Evolutionary conservation across 2,888 invertebrate genomes (phyloP), one percentile per base, ranked within the genome.

Genomic region (Achlya flavicornis): DNA sequence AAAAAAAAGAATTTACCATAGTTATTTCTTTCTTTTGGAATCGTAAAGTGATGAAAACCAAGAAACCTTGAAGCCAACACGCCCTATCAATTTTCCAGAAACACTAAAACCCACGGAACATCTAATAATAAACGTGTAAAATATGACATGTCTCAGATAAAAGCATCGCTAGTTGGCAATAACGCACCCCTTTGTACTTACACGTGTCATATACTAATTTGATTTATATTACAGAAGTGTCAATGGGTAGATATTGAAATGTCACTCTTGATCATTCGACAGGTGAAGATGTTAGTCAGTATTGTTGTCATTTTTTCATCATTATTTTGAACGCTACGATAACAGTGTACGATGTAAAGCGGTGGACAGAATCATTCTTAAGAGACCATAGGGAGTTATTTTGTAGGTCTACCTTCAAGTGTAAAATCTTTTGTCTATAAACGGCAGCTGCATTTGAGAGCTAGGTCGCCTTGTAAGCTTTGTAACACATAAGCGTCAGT

Each of bases 91-190:
- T 53, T 53, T 53, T 19, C 16, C 10, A 4, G n/a, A 53, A 53
- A 19, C 53, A 19, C 53, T 53, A 53, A 53, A 53, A 53, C 53
- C 3, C 19, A 53, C 19, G 53, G 53, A 19, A 53, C 53, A 53
- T 53, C 19, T 19, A 53, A 19, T 19, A 53, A 19, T 53, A 53
- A 53, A 53, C n/a, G 53, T 19, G 19, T 19, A 53, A 53, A 53
- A 53, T 53, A 53, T 53, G 53, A 53, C 53, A 53, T 53, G 53
- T 53, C 53, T 60, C 46, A 64, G 72, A 70, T 72, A 72, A 77
- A 76, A 75, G 71, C 78, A 72, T 77, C 72, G 75, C 75, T 71
- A 77, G 74, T 77, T 75, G 69, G 75, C 77, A 80, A 83, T 83
- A 83, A 79, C 74, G 75, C 69, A 70, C 80, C 77, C 80, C 76